Evolutionary conservation across 2,113 vertebrate genomes (phyloP).

Genomic region (Machaerirhynchus nigripectus): DNA sequence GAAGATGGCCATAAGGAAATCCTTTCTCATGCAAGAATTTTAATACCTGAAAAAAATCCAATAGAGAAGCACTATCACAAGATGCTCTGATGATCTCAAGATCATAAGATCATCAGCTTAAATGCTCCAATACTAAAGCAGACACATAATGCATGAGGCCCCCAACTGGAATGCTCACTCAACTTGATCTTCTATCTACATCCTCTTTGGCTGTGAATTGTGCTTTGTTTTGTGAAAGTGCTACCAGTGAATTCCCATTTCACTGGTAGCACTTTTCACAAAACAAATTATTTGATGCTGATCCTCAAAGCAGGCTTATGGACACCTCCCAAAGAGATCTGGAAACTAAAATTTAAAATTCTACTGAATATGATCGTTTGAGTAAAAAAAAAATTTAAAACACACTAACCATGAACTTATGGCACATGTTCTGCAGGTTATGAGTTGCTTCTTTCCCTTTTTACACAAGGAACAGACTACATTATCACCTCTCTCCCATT

Average conservation of each 20-base stretch:
- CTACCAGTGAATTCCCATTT: not conserved
- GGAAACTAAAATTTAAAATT: not conserved
- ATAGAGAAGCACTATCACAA: not conserved
- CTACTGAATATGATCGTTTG: not conserved
- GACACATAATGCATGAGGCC: not conserved
- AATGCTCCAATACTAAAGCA: not conserved
- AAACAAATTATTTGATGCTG: not conserved
- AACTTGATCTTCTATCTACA: not conserved
- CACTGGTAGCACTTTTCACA: not conserved
- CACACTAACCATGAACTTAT: not conserved
- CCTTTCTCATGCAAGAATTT: conserved; percentile 92
- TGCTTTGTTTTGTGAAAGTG: too few relatives aligned
- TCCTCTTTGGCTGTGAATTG: not conserved
- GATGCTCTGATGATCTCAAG: not conserved
- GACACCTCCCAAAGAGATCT: not conserved
- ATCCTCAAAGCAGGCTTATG: not conserved
- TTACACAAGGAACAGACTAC: not conserved
- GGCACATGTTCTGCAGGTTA: not conserved
- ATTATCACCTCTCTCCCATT: not conserved
- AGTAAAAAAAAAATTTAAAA: not conserved
- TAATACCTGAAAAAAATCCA: conserved; percentile 75
- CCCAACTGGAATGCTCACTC: not conserved
- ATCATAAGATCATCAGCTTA: not conserved
- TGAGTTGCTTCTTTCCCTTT: not conserved
- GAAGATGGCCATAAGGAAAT: conserved; percentile 90